Evolutionary conservation across 2,888 invertebrate species (phyloP), one percentile per base, ranked within the genome.

Genomic region (Argynnis bischoffii): DNA sequence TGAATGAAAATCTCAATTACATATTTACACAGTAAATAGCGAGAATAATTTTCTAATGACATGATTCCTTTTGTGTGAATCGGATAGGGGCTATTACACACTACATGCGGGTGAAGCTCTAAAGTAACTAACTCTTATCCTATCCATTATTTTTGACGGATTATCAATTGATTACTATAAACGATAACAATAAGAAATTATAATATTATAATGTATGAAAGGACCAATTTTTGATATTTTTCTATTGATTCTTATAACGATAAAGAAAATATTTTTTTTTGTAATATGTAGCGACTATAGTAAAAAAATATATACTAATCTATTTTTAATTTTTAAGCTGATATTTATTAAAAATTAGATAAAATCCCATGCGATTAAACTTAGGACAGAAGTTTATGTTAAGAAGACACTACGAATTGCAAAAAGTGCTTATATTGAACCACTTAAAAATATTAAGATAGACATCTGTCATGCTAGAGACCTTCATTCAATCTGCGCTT

Each of bases 401-500:
- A 31, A 21, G 53, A 31, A 14, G 11, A 47, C 13, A 14, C 15
- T 18, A 14, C 21, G 4, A 26, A 3, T 8, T 11, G 26, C n/a
- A n/a, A 63, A 54, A 53, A 46, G 11, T 21, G 47, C 47, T 54
- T 53, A n/a, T n/a, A 13, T 21, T 61, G 18, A 61, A 64, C 75
- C 77, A 77, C 77, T 80, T 77, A 61, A n/a, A 63, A 54, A 53
- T 65, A 60, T 88, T 82, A 83, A 85, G 87, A 87, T 78, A 75
- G 84, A 83, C 86, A 79, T 83, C 79, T 83, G 78, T 82, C 82
- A 77, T 79, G 78, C 73, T 75, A 73, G 75, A 83, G 85, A 80
- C 85, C 88, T 88, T 86, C 85, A 77, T 78, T 72, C 81, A 83
- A 88, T 86, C 73, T 78, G 76, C 78, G 81, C 87, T 86, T 86